Evolutionary conservation across 2,888 invertebrate species (phyloP).

Genomic region (Biston betularia): DNA sequence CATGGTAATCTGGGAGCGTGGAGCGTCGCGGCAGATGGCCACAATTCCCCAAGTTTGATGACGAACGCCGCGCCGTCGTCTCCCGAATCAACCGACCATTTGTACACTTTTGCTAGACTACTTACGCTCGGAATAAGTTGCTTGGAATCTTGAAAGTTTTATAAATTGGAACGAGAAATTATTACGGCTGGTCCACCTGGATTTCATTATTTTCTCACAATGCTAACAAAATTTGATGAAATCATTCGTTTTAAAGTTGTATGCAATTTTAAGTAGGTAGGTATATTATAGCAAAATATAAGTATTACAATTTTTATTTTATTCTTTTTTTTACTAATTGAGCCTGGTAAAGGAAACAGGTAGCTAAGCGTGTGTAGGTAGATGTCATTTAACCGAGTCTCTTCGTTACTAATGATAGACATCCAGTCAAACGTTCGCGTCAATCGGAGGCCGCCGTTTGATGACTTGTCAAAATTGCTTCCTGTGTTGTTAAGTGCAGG

Average conservation of each 20-base stretch:
- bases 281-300: too few relatives aligned
- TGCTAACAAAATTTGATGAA: slow-evolving; percentile 3
- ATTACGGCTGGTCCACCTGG: slow-evolving; percentile 26
- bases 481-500: slow-evolving; percentile 85
- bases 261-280: not conserved
- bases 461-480: slow-evolving; percentile 85
- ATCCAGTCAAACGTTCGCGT: slow-evolving; percentile 61
- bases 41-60: slow-evolving; percentile 84
- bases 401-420: slow-evolving; percentile 69
- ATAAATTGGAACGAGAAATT: slow-evolving; percentile 32
- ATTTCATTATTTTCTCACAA: slow-evolving; percentile 9
- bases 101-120: slow-evolving; percentile 74
- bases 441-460: slow-evolving; percentile 80
- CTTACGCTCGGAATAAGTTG: slow-evolving; percentile 66
- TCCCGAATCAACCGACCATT: slow-evolving; percentile 73
- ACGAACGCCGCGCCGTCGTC: slow-evolving; percentile 74
- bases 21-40: slow-evolving; percentile 82
- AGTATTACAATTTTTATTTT: too few relatives aligned
- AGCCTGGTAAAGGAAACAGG: slow-evolving; percentile 25
- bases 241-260: slow-evolving; percentile 10
- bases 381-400: slow-evolving; percentile 57
- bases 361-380: slow-evolving; percentile 38
- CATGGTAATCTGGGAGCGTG: slow-evolving; percentile 82
- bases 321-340: not conserved
- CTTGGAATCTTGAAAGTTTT: slow-evolving; percentile 54